These are phyloP conservation scores for Tetranychus truncatus DNA, from an alignment of 2,888 invertebrate genomes.

Conservation along the genomic window DNA sequence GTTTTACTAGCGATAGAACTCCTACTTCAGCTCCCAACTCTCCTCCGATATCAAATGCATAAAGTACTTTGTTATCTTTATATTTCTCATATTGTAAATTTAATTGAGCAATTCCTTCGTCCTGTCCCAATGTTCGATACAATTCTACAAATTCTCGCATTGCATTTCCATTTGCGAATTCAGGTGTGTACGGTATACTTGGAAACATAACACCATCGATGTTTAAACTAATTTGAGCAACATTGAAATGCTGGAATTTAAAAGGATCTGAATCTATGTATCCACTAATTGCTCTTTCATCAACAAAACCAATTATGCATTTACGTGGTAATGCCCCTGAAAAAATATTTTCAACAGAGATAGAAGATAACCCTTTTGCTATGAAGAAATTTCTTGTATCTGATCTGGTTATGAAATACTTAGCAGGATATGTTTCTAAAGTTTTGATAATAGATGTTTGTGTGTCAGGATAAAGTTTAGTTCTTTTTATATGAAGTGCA, in stretches of 20 bases:
- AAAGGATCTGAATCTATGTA: too few relatives aligned
- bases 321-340: slow-evolving; percentile 29
- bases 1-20: too few relatives aligned
- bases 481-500: neutral
- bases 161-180: neutral
- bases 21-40: too few relatives aligned
- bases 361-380: slow-evolving; percentile 27
- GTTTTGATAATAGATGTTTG: neutral
- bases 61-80: neutral
- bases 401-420: slow-evolving; percentile 25
- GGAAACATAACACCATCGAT: neutral
- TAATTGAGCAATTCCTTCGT: neutral
- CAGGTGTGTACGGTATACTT: slow-evolving; percentile 1
- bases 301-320: slow-evolving; percentile 29
- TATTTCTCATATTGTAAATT: neutral
- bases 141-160: neutral
- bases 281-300: slow-evolving; percentile 26
- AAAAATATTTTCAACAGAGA: slow-evolving; percentile 30
- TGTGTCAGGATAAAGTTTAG: neutral
- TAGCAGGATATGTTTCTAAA: slow-evolving; percentile 16
- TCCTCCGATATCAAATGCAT: neutral
- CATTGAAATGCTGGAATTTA: slow-evolving; percentile 13
- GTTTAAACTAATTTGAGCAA: neutral
- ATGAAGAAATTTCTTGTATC: slow-evolving; percentile 27
- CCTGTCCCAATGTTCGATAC: neutral